phyloP scores from a whole-genome alignment of 2,888 invertebrate genomes.

The Cheilosia urbana region DNA sequence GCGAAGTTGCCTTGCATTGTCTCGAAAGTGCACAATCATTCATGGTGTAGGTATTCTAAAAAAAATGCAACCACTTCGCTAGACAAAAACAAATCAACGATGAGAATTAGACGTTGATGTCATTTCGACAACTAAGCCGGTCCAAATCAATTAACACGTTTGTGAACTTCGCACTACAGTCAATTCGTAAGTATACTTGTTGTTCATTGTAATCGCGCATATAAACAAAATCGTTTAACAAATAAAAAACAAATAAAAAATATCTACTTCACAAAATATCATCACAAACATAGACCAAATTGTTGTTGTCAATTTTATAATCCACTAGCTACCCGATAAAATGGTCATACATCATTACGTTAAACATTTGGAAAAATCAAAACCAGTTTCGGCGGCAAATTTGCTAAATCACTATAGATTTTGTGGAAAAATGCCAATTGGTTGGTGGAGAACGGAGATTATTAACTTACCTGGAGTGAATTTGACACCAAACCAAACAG shows the following conservation, averaged over 20 bases:
- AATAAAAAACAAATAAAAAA: conserved; percentile 20
- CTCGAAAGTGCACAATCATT: neutral
- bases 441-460: conserved; percentile 9
- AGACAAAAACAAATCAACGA: conserved; percentile 9
- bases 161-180: conserved; percentile 32
- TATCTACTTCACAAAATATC: conserved; percentile 23
- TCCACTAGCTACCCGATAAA: neutral
- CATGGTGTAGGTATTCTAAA: neutral
- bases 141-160: conserved; percentile 46
- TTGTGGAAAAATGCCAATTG: neutral
- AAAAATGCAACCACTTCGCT: neutral
- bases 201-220: neutral
- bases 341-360: conserved; percentile 6
- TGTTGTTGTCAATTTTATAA: conserved; percentile 9
- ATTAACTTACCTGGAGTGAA: conserved; percentile 92
- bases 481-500: conserved; percentile 98
- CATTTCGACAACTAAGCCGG: conserved; percentile 11
- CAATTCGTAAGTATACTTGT: conserved; percentile 11
- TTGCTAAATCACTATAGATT: conserved; percentile 2
- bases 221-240: conserved; percentile 24
- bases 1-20: neutral
- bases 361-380: conserved; percentile 49
- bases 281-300: neutral
- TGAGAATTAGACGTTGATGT: conserved; percentile 24
- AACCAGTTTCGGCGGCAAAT: conserved; percentile 14